Conservation (phyloP, 2,797 vertebrate species). For the Spinus olivaceus region DNA sequence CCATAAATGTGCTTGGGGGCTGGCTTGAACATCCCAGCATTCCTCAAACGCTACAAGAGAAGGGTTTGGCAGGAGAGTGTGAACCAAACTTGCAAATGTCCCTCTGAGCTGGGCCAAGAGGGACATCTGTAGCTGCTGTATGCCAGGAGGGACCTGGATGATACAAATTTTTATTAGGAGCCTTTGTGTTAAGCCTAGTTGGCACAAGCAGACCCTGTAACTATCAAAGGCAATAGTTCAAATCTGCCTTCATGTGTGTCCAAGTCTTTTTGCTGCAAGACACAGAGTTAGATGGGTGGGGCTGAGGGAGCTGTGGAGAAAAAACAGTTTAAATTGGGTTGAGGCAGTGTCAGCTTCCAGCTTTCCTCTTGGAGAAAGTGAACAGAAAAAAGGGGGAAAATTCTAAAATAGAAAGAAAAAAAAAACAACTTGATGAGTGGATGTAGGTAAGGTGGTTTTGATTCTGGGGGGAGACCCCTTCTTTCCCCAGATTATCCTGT, state of each 20-base stretch:
- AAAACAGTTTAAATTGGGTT: neutral
- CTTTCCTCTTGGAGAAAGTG: neutral
- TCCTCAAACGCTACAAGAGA: neutral
- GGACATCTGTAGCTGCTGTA: neutral
- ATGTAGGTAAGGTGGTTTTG: neutral
- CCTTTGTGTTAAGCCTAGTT: neutral
- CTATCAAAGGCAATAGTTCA: conserved; percentile 23
- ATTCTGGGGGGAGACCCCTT: neutral
- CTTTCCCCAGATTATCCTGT: neutral
- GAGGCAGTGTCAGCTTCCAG: neutral
- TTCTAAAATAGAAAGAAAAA: neutral
- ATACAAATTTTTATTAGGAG: neutral
- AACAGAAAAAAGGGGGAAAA: neutral
- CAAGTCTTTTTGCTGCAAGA: conserved; percentile 21
- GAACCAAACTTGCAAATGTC: neutral
- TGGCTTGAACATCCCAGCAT: neutral
- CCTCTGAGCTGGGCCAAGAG: neutral
- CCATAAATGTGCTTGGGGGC: neutral
- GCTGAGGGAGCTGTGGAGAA: neutral
- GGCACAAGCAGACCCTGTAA: neutral
- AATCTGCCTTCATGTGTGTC: neutral
- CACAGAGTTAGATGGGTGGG: neutral
- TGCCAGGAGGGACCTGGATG: neutral
- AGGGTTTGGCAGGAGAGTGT: neutral
- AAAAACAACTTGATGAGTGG: neutral